Percentiles rank a stretch among this genome's conserved stretches.
Evolutionary conservation across 2,113 vertebrate species (phyloP).

Genomic region (Castor canadensis): DNA sequence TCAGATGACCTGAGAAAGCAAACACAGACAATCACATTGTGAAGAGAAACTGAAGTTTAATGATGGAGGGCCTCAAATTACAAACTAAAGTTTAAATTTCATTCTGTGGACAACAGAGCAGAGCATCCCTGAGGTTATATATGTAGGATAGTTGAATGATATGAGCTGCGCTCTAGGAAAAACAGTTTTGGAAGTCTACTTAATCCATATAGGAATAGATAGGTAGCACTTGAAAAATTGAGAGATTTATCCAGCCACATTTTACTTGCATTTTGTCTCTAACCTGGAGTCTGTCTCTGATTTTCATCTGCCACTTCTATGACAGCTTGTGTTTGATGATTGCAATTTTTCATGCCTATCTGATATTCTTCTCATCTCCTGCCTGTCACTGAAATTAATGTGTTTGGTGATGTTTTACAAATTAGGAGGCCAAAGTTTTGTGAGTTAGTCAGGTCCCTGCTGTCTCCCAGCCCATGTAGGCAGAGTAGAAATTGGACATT

Average conservation of each 20-base stretch:
- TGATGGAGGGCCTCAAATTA: neutral
- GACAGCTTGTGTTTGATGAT: neutral
- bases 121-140: neutral
- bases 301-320: neutral
- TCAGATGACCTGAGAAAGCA: neutral
- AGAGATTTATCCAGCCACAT: neutral
- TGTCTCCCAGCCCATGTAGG: neutral
- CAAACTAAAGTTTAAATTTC: neutral
- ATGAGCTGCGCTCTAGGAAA: neutral
- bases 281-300: neutral
- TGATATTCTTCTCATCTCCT: neutral
- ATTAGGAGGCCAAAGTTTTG: slow-evolving; percentile 44
- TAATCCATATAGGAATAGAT: neutral
- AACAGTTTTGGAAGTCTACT: neutral
- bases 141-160: neutral
- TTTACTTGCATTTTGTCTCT: neutral
- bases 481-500: slow-evolving; percentile 64
- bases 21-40: neutral
- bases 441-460: slow-evolving; percentile 1
- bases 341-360: neutral
- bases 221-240: neutral
- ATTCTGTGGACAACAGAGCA: neutral
- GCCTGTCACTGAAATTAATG: slow-evolving; percentile 47
- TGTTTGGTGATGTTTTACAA: slow-evolving; percentile 27
- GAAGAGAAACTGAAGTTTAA: neutral